Base-by-base conservation (phyloP, 2,888 invertebrate species). In the Cephus rjabovi region DNA sequence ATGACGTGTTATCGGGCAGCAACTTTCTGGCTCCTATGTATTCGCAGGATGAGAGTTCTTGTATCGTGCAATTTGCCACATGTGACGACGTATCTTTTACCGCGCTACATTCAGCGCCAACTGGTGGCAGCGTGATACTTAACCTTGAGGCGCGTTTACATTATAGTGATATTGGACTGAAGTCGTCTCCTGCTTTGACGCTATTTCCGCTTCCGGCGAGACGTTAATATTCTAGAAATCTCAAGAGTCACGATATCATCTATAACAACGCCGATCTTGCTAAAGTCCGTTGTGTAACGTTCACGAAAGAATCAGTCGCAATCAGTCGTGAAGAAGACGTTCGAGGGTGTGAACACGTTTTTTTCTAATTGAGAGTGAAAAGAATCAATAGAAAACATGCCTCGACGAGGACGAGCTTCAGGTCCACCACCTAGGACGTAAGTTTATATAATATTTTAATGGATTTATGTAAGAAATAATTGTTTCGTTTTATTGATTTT, bases 391-490 rank as follows among this genome's bases (percentile, higher is more conserved):
- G 30, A 12, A 79, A 80, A 40, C 76, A 90, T 91, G 91, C 89
- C 90, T 79, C 90, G 91, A 87, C 87, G 91, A 85, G 89, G 89
- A 90, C 87, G 91, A 83, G 87, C 88, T 79, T 81, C 90, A 15
- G 88, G 83, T 78, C 90, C 91, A 79, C 88, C 91, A 75, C 85
- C 90, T 75, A 88, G 91, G 81, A 89, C 89, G 91, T 91, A 86
- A 90, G 88, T 87, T 73, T 34, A 71, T 34, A 74, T 37, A 12
- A 75, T 31, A 33, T 78, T 80, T 76, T n/a, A 33, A 56, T 33
- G 37, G 77, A 40, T 77, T 56, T 56, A 56, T 15, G 2, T 56
- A 56, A 56, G 56, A 23, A 56, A 9, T 56, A 56, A 56, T 56
- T 56, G 0, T 23, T 56, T 23, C 9, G 23, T 23, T 56, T 6